Base-by-base conservation (phyloP, 2,888 invertebrate genomes). In the Priocnemis perturbator region DNA sequence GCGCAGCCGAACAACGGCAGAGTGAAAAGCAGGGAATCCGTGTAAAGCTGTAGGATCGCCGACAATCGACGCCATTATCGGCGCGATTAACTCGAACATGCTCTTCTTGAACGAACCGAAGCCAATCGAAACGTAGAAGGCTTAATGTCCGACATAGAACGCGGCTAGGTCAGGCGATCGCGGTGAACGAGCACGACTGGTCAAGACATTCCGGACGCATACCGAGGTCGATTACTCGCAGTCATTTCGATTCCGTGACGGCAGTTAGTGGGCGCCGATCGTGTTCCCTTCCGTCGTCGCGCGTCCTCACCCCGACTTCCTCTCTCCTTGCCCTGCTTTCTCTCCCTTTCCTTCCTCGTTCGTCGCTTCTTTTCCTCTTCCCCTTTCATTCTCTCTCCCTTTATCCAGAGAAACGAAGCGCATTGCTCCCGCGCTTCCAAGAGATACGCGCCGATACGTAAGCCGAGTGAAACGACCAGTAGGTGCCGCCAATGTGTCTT, bases 401-500 rank as follows among this genome's bases (percentile, higher is more conserved):
- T 30, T n/a, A 21, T 19, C 17, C 55, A 20, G 26, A 26, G 48
- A 47, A 57, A 48, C 17, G 63, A 44, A 15, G 58, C 23, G 30
- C 64, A 21, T 58, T 50, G 17, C n/a, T 11, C 58, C 45, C 15
- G 50, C 64, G 45, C 50, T 52, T 44, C 37, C 20, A 44, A 53
- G 65, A 68, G 50, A 68, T 73, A 71, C 50, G 65, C 64, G 44
- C 50, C 57, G 66, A 50, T 50, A 50, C 50, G 50, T 9, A 9
- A n/a, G 50, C 17, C 20, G 23, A 19, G 58, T 53, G 59, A 65
- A 69, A 61, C 60, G 48, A 53, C 20, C 20, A 15, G 62, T 26
- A 58, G 55, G 52, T 60, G 67, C 67, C 65, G 76, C 79, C 82
- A 81, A 84, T 85, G 82, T 81, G 82, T 85, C 84, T 79, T 80